Percentiles rank a stretch among this genome's conserved stretches.
These are phyloP conservation scores for Archilochus colubris DNA, from an alignment of 2,113 vertebrate species.

Conservation along the genomic window DNA sequence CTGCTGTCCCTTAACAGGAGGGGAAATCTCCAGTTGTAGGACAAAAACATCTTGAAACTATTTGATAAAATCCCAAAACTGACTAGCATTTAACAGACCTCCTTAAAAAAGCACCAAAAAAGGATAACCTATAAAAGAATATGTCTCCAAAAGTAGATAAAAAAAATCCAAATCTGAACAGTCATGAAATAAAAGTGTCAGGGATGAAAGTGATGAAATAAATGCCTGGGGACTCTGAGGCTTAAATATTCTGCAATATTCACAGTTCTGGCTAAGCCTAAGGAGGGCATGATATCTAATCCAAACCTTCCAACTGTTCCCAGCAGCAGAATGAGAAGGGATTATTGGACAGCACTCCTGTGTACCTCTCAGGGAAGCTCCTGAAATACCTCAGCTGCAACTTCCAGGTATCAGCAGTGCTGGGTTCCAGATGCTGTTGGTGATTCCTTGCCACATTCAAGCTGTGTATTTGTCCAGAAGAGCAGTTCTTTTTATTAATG, in stretches of 20 bases:
- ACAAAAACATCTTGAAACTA: background rate
- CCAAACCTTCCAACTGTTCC: background rate
- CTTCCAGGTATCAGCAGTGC: background rate
- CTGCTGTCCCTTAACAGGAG: background rate
- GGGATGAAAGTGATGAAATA: background rate
- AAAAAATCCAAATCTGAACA: background rate
- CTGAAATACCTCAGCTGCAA: background rate
- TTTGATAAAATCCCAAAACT: background rate
- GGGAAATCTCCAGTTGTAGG: background rate
- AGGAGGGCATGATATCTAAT: background rate
- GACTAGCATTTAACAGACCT: background rate
- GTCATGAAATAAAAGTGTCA: background rate
- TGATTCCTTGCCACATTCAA: background rate
- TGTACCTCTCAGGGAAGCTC: background rate
- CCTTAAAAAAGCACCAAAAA: background rate
- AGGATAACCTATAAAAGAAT: background rate
- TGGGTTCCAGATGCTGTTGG: background rate
- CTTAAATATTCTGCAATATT: background rate
- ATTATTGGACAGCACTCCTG: background rate
- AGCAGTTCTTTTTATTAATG: background rate
- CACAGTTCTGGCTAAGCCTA: background rate
- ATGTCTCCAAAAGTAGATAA: background rate
- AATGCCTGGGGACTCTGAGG: background rate
- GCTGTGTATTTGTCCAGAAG: background rate
- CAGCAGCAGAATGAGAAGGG: background rate